These are phyloP conservation scores for Melanocharis versteri DNA, from an alignment of 2,113 vertebrate species.

Conservation along the genomic window DNA sequence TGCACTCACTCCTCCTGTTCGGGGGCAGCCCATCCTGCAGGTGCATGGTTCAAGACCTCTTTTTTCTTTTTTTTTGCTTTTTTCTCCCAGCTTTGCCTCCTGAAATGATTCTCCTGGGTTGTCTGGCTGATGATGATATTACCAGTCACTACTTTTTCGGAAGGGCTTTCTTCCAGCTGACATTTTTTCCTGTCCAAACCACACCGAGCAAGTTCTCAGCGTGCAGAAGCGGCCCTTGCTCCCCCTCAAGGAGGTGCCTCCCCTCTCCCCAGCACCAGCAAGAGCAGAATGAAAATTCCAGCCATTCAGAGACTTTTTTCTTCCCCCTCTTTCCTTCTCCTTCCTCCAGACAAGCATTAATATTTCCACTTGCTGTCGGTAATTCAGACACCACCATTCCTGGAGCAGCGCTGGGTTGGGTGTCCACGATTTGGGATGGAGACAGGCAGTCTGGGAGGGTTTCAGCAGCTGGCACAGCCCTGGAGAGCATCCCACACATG, in stretches of 20 bases:
- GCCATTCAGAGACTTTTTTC: not conserved
- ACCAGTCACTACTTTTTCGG: not conserved
- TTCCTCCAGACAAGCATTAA: not conserved
- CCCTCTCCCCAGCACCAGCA: not conserved
- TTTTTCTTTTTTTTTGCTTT: fast-evolving
- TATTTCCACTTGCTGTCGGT: not conserved
- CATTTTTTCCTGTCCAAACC: not conserved
- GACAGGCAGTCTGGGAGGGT: not conserved
- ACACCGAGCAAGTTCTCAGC: not conserved
- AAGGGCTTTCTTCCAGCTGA: not conserved
- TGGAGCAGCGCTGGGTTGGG: not conserved
- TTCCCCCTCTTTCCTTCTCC: not conserved
- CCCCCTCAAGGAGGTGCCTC: not conserved
- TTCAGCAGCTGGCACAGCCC: not conserved
- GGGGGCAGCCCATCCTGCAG: not conserved
- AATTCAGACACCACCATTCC: not conserved
- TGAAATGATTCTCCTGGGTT: not conserved
- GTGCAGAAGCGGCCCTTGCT: not conserved
- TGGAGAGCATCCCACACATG: not conserved
- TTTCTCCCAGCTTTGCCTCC: not conserved
- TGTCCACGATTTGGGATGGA: not conserved
- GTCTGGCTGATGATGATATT: not conserved
- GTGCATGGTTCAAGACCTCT: not conserved
- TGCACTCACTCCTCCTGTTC: not conserved
- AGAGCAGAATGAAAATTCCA: not conserved